A percentile compares a stretch with the other conserved stretches of the same genome.
Conservation (phyloP, 1,140 invertebrate genomes). For the Drosophila lacertosa region DNA sequence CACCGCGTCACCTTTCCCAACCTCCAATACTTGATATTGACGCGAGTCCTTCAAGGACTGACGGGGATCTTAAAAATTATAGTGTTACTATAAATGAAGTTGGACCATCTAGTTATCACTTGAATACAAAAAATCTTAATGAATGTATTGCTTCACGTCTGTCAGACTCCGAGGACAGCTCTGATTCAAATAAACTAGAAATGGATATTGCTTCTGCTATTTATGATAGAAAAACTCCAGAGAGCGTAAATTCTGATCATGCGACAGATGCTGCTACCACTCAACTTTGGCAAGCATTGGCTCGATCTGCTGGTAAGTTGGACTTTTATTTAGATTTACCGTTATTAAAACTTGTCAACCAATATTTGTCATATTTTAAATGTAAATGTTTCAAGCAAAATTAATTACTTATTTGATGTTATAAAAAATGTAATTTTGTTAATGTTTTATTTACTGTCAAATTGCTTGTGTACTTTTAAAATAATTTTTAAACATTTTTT, state of each 20-base stretch:
- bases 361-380: no score
- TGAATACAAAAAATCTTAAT: constrained; percentile 44
- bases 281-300: constrained; percentile 86
- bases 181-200: constrained; percentile 82
- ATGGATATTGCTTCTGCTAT: constrained; percentile 71
- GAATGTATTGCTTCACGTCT: constrained; percentile 45
- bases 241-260: constrained; percentile 86
- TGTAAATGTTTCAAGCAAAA: no score
- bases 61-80: constrained; percentile 60
- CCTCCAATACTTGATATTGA: constrained; percentile 63
- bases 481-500: no score
- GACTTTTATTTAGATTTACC: no score
- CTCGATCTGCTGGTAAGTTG: constrained; percentile 84
- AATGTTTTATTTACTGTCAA: no score
- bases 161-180: constrained; percentile 74
- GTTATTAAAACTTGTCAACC: no score
- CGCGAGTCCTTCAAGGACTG: constrained; percentile 42
- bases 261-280: constrained; percentile 86
- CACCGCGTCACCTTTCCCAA: constrained; percentile 54
- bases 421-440: no score
- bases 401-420: no score
- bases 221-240: constrained; percentile 83
- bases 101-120: constrained; percentile 51
- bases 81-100: constrained; percentile 67
- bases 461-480: no score